Evolutionary conservation across 2,888 invertebrate species (phyloP), one percentile per base, ranked within the genome.

Genomic region (Andrena marginata): DNA sequence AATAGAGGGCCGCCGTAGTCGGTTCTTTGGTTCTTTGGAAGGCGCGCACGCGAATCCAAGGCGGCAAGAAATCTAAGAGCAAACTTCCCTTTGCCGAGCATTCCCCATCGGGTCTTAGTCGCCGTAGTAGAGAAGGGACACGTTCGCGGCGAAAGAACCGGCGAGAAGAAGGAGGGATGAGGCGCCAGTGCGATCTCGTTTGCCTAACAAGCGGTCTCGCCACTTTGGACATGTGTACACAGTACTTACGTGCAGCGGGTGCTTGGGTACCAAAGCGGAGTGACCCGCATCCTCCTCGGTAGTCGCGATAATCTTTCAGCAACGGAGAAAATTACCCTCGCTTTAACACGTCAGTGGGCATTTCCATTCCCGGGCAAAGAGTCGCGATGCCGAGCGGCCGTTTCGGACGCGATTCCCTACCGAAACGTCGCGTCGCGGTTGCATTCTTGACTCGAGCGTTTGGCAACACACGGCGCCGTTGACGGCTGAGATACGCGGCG

Each of bases 401-500:
- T 77, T 78, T 35, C 31, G 42, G 59, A 71, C 54, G 60, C 78
- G 85, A 78, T 74, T 68, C 73, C 80, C 69, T 60, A 51, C 51
- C 80, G 78, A 68, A 81, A 80, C 80, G 80, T 63, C 65, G 65
- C 29, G 33, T 42, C 42, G 42, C 42, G 16, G 42, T 42, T 42
- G 42, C 16, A 16, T 77, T 64, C 85, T 73, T 85, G 79, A 88
- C 73, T 64, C 63, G 49, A 42, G 31, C 23, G 76, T 79, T 77
- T 74, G 80, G 65, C 65, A 76, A 71, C 68, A 42, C 68, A 29
- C 64, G 33, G 4, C 20, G 16, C 70, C 59, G 68, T 78, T 87
- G 87, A 87, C 85, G 80, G 84, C 79, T 89, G 20, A 20, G 83
- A 80, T 88, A 87, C 82, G 80, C 77, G 75, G 48, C 49, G 67